Evolutionary conservation across 1,140 invertebrate species (phyloP).

Genomic region (Panonychus citri): DNA sequence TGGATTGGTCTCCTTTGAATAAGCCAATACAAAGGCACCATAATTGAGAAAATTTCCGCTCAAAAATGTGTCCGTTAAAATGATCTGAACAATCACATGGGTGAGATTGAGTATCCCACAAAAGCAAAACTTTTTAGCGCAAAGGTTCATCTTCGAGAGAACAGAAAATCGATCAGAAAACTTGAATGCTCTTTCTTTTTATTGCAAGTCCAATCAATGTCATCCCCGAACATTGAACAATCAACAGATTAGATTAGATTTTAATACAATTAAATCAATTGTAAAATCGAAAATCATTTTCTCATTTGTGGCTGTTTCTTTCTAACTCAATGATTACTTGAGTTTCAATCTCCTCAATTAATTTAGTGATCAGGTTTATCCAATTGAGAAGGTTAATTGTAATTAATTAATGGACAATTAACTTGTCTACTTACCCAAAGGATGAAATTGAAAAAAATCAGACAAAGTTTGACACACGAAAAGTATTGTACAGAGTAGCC

Average conservation of each 20-base stretch:
- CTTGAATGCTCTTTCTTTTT: too few species aligned
- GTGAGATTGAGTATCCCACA: constrained; percentile 45
- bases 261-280: not conserved
- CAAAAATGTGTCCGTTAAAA: constrained; percentile 70
- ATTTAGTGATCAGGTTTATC: too few species aligned
- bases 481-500: constrained; percentile 3
- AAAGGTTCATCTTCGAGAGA: too few species aligned
- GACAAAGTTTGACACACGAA: not conserved
- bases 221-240: constrained; percentile 4
- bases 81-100: constrained; percentile 72
- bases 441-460: constrained; percentile 1
- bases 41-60: constrained; percentile 30
- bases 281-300: not conserved
- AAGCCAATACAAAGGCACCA: constrained; percentile 40
- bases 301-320: too few species aligned
- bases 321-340: too few species aligned
- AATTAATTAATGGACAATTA: too few species aligned
- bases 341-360: too few species aligned
- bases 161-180: too few species aligned
- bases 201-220: constrained; percentile 10
- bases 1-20: constrained; percentile 33
- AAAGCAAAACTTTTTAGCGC: constrained; percentile 12
- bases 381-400: too few species aligned
- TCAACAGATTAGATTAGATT: not conserved
- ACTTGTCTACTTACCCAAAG: not conserved